Conservation (phyloP, 1,140 invertebrate species). For the Dendroctonus ponderosae region DNA sequence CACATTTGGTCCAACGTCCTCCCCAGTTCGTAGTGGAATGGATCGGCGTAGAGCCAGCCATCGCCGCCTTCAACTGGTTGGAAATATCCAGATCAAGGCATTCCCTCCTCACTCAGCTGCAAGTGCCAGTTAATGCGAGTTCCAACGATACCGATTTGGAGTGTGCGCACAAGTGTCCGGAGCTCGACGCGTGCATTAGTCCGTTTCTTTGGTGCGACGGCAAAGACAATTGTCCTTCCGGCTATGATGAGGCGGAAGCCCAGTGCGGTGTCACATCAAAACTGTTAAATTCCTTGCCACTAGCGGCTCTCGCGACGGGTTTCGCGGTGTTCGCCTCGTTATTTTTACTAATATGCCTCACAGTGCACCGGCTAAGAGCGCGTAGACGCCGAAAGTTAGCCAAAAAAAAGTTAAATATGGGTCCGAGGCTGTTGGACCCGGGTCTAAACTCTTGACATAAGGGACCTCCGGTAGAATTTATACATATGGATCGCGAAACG, state of each 20-base stretch:
- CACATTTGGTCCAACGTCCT: constrained; percentile 49
- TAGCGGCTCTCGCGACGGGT: constrained; percentile 57
- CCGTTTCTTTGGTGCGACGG: constrained; percentile 85
- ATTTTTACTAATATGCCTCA: constrained; percentile 55
- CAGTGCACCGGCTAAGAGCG: constrained; percentile 47
- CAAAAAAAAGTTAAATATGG: constrained; percentile 57
- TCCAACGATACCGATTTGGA: constrained; percentile 62
- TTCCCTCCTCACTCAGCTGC: constrained; percentile 63
- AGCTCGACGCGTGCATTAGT: constrained; percentile 85
- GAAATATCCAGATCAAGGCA: constrained; percentile 68
- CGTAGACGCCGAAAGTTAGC: constrained; percentile 52
- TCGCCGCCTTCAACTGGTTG: constrained; percentile 68
- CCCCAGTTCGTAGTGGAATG: constrained; percentile 71
- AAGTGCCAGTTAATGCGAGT: constrained; percentile 52
- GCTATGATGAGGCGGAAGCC: constrained; percentile 74
- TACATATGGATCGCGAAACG: constrained; percentile 84
- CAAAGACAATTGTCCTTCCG: constrained; percentile 77
- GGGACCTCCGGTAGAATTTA: constrained; percentile 83
- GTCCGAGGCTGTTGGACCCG: constrained; percentile 45
- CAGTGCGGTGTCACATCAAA: constrained; percentile 62
- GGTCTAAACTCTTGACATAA: constrained; percentile 71
- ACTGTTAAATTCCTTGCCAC: constrained; percentile 50
- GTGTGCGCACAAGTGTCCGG: constrained; percentile 76
- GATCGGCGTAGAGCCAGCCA: constrained; percentile 67
- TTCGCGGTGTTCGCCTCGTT: constrained; percentile 58